Conservation (phyloP, 2,113 vertebrate genomes). For the Pontoporia blainvillei region DNA sequence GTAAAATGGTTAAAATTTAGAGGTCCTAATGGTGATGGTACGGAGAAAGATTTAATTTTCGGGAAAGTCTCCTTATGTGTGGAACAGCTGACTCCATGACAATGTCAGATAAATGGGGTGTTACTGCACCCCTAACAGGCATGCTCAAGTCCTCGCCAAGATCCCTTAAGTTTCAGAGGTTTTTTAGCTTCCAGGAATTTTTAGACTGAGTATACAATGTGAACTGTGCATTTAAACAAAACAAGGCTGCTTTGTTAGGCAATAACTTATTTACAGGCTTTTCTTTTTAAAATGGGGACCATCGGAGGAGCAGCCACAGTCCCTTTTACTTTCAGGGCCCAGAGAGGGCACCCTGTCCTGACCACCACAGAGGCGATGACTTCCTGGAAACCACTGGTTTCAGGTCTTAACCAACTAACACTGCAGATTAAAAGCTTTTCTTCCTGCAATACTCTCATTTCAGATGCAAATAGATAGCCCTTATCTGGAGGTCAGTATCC, state of each 20-base stretch:
- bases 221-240: background rate
- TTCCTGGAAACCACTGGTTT: background rate
- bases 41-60: background rate
- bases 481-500: background rate
- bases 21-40: background rate
- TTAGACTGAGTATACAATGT: background rate
- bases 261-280: background rate
- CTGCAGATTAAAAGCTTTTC: background rate
- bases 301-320: background rate
- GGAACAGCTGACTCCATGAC: background rate
- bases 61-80: background rate
- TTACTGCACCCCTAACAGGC: rapidly evolving
- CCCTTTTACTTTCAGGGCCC: background rate
- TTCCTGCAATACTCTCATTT: background rate
- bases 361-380: no score
- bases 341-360: background rate
- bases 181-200: background rate
- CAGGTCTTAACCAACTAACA: background rate
- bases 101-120: background rate
- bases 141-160: rapidly evolving
- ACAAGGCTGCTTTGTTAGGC: background rate
- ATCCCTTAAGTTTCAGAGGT: background rate
- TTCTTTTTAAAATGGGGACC: background rate
- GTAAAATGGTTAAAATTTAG: background rate
- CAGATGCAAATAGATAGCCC: background rate